Evolutionary conservation across 2,888 invertebrate genomes (phyloP).

Genomic region (Neocrepidodera transversa): DNA sequence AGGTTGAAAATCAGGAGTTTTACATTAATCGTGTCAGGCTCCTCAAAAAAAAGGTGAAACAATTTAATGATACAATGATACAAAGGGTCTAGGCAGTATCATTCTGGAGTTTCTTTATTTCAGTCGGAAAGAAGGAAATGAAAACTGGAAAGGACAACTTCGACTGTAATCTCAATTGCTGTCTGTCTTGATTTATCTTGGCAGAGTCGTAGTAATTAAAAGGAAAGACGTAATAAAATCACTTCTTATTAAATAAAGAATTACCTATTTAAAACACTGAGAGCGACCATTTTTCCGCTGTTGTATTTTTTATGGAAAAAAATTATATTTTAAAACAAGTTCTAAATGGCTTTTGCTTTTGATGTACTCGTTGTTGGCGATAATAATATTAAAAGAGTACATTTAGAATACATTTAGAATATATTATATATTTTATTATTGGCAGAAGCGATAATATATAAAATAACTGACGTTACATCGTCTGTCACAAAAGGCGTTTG

Average conservation of each 20-base stretch:
- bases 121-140: slow-evolving; percentile 17
- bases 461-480: too few relatives aligned
- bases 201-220: slow-evolving; percentile 31
- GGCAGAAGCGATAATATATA: too few relatives aligned
- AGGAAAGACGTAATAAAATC: slow-evolving; percentile 30
- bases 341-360: too few relatives aligned
- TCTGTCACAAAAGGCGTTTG: too few relatives aligned
- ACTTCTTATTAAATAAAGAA: slow-evolving; percentile 27
- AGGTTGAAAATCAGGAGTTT: too few relatives aligned
- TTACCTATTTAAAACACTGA: slow-evolving; percentile 24
- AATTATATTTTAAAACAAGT: too few relatives aligned
- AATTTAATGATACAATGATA: slow-evolving; percentile 3
- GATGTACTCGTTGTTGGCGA: too few relatives aligned
- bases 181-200: slow-evolving; percentile 31
- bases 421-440: too few relatives aligned
- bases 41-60: neutral
- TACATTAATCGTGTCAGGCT: too few relatives aligned
- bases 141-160: slow-evolving; percentile 26
- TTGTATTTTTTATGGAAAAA: too few relatives aligned
- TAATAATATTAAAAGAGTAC: too few relatives aligned
- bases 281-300: neutral
- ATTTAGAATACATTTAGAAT: too few relatives aligned
- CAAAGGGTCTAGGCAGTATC: slow-evolving; percentile 6
- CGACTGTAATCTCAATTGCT: slow-evolving; percentile 31
- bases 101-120: slow-evolving; percentile 15